Conservation (phyloP, 2,888 invertebrate genomes). For the Tethea ocularis region DNA sequence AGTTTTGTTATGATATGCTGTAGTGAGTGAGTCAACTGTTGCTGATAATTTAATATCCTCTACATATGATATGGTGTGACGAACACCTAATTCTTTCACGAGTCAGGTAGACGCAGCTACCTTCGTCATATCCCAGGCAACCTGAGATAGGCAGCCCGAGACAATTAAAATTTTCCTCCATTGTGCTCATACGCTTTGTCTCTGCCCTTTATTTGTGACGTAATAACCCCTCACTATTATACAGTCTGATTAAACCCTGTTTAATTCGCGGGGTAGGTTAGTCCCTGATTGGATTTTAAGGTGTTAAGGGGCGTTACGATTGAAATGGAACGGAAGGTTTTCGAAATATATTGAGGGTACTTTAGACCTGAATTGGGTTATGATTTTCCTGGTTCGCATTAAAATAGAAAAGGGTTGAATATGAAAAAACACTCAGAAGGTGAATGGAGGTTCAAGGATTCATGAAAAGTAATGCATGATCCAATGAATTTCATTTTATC, state of each 20-base stretch:
- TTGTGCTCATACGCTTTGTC: constrained; percentile 58
- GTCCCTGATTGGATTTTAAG: constrained; percentile 67
- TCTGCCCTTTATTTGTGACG: constrained; percentile 44
- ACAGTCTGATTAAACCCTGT: constrained; percentile 63
- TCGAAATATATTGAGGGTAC: constrained; percentile 16
- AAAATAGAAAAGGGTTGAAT: constrained; percentile 1
- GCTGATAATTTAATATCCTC: neutral
- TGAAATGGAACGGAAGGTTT: constrained; percentile 37
- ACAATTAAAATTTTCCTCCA: constrained; percentile 59
- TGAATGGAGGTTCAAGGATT: neutral
- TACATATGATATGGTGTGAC: neutral
- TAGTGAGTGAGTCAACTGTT: neutral
- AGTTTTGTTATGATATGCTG: neutral
- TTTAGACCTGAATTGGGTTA: neutral
- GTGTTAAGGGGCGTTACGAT: constrained; percentile 49
- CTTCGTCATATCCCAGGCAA: constrained; percentile 39
- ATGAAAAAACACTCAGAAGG: constrained; percentile 3
- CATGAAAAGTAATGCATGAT: neutral
- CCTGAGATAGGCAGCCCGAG: constrained; percentile 27
- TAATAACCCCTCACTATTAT: constrained; percentile 53
- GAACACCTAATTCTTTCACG: constrained; percentile 10
- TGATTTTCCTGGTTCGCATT: neutral
- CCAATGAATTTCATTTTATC: neutral
- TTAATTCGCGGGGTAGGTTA: constrained; percentile 47
- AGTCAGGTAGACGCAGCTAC: constrained; percentile 25